Conservation (phyloP, 2,113 vertebrate genomes). For the Ariopsis seemanni region DNA sequence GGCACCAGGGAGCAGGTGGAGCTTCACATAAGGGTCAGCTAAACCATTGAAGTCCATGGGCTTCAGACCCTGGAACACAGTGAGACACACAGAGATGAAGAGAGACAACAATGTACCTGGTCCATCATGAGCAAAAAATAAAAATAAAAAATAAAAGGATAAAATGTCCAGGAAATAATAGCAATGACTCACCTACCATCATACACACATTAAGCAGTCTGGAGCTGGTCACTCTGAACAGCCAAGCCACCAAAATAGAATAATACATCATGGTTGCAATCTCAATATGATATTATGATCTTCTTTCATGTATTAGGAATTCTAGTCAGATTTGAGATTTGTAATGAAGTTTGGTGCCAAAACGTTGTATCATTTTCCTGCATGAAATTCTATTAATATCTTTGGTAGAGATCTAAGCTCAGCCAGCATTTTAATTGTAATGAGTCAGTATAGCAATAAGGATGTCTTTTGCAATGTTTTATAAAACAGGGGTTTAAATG, state of each 20-base stretch:
- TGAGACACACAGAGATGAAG: conserved; percentile 47
- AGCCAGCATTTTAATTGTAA: not conserved
- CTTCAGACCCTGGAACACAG: conserved; percentile 50
- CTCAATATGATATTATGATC: not conserved
- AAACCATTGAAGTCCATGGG: conserved; percentile 55
- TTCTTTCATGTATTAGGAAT: not conserved
- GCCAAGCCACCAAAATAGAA: not conserved
- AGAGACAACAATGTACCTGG: not conserved
- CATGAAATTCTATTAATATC: not conserved
- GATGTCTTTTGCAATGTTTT: not conserved
- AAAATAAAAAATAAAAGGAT: too few relatives aligned
- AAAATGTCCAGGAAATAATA: too few relatives aligned
- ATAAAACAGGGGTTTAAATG: not conserved
- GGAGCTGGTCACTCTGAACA: not conserved
- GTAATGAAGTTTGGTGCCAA: not conserved
- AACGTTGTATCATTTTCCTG: not conserved
- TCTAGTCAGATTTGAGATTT: not conserved
- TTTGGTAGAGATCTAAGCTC: not conserved
- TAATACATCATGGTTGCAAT: not conserved
- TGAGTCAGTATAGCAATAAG: not conserved
- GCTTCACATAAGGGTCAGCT: conserved; percentile 53
- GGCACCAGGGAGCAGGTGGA: conserved; percentile 51
- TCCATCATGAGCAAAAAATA: not conserved
- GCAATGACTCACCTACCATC: not conserved
- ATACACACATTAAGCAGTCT: not conserved